phyloP scores from a whole-genome alignment of 1,140 invertebrate genomes.

The Drosophila pandora region DNA sequence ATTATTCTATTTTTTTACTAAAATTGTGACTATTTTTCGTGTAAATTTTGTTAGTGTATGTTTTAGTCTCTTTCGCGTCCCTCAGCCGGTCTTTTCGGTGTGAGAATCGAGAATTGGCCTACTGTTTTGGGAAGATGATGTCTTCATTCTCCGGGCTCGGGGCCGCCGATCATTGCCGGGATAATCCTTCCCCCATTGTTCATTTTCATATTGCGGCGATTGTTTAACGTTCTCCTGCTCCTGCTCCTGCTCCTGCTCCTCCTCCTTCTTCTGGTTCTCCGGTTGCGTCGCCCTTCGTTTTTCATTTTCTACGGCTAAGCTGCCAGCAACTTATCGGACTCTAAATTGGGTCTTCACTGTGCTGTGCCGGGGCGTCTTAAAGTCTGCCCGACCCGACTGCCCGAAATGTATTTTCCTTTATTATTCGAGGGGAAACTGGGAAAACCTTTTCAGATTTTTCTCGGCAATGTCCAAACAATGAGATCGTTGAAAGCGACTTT shows the following conservation, averaged over 20 bases:
- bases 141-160: conserved; percentile 65
- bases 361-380: conserved; percentile 38
- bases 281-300: conserved; percentile 2
- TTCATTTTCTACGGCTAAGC: conserved; percentile 26
- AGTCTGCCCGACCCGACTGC: conserved; percentile 41
- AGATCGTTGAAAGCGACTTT: conserved; percentile 74
- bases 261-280: conserved; percentile 6
- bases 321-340: conserved; percentile 35
- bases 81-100: conserved; percentile 29
- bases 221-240: neutral
- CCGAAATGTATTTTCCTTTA: conserved; percentile 19
- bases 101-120: conserved; percentile 64
- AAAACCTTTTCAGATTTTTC: conserved; percentile 33
- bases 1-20: neutral
- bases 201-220: conserved; percentile 29
- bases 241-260: conserved; percentile 4
- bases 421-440: conserved; percentile 15
- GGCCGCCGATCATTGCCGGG: conserved; percentile 77
- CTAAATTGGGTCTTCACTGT: conserved; percentile 46
- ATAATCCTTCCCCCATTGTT: conserved; percentile 70
- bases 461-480: conserved; percentile 75
- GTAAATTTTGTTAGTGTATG: neutral
- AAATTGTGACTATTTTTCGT: too few species aligned
- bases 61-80: neutral
- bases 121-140: conserved; percentile 61